phyloP scores from a whole-genome alignment of 1,140 invertebrate species.

The Heliconius nattereri region DNA sequence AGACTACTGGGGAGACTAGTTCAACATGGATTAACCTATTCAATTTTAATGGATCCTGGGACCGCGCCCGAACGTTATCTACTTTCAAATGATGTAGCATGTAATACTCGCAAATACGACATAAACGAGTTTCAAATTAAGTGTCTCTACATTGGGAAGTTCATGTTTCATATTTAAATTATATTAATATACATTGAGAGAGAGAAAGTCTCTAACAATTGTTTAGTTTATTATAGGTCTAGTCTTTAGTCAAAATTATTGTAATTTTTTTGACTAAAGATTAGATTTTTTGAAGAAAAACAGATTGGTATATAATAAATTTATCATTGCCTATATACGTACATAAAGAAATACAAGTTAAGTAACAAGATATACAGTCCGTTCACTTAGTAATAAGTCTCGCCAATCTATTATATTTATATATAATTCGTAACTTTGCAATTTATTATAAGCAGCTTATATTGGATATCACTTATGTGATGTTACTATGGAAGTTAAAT shows the following conservation, averaged over 20 bases:
- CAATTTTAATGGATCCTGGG: slow-evolving; percentile 30
- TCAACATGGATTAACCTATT: slow-evolving; percentile 22
- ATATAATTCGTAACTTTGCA: not conserved
- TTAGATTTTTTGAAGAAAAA: no score
- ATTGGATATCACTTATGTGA: not conserved
- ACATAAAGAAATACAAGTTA: not conserved
- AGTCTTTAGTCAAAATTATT: no score
- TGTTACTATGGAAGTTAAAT: not conserved
- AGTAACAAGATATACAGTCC: not conserved
- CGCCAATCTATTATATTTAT: not conserved
- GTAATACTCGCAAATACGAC: slow-evolving; percentile 8
- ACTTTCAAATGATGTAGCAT: slow-evolving; percentile 16
- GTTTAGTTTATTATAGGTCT: no score
- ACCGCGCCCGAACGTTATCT: slow-evolving; percentile 15
- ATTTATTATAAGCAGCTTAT: slow-evolving; percentile 2
- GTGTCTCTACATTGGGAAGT: not conserved
- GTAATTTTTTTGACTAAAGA: no score
- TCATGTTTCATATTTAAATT: not conserved
- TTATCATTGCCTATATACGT: not conserved
- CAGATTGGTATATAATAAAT: not conserved
- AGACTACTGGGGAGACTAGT: not conserved
- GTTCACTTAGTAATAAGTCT: not conserved
- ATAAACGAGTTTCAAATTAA: slow-evolving; percentile 2
- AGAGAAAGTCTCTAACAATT: no score
- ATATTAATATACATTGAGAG: no score